Evolutionary conservation across 2,888 invertebrate genomes (phyloP), one percentile per base, ranked within the genome.

Genomic region (Lordiphosa andalusiaca): DNA sequence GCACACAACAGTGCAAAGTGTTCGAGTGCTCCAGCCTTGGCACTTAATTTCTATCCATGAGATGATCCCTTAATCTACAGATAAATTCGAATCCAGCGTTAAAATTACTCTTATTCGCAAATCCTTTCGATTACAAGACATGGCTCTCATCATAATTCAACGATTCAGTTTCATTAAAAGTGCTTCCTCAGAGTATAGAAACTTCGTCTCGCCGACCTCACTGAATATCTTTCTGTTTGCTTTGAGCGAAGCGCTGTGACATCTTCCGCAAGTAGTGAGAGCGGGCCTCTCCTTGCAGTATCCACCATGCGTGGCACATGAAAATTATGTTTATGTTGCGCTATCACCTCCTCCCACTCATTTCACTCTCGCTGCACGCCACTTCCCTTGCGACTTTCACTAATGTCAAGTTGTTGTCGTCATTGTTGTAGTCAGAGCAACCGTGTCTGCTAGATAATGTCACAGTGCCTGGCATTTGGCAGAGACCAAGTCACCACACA

Each of bases 371-470:
- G 82, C 74, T 80, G 73, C 81, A 76, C 67, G 81, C 71, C 73
- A 81, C 81, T 78, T 84, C 77, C 77, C 77, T 71, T 81, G 77
- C 84, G 82, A 78, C 84, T 84, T 81, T 84, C 71, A 73, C 77
- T 81, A 78, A 78, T 78, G 77, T 78, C 77, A 78, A 84, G 77
- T 81, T 84, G 77, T 73, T 81, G 81, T 66, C 80, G 75, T 58
- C 53, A 72, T 73, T 77, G 73, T 66, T 75, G 75, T 61, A 51
- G 71, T 66, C 57, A 67, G 67, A 68, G 71, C 71, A 71, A 71
- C 78, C 66, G 84, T 76, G 84, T 76, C 78, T 84, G 71, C 64
- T 67, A 84, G 77, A 78, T 78, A 84, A 81, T 78, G 84, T 81
- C 84, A 69, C 70, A 58, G 67, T 39, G 68, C 36, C 62, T 62